Base-by-base conservation (phyloP, 2,888 invertebrate species). In the Amorpha juglandis region DNA sequence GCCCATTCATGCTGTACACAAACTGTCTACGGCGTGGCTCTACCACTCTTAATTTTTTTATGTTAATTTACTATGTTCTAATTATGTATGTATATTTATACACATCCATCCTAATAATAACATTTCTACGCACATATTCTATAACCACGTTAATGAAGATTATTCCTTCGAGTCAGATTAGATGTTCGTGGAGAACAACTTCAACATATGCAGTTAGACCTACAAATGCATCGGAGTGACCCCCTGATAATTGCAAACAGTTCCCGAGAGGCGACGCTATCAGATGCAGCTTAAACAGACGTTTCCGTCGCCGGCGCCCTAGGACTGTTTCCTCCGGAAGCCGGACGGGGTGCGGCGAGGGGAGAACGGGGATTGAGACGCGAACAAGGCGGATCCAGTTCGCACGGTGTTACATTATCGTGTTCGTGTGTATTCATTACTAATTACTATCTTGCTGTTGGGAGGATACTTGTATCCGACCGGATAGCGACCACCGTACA, bases 261-360 rank as follows among this genome's bases (percentile, higher is more conserved):
- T 78, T 77, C 74, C 76, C 76, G 67, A 73, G 74, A 70, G 70
- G 70, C 67, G 64, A 66, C 69, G 72, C 72, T 82, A 85, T 84
- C 83, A 77, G 80, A 78, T 75, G 72, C 80, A 78, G 80, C 81
- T 83, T 81, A 81, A 83, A 79, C 82, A 77, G 82, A 77, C 75
- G 81, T 75, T 86, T 88, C 87, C 86, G 78, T 71, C 78, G 86
- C 80, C 81, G 84, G 81, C 76, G 78, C 63, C 67, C 79, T 67
- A 35, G 72, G 70, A 71, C 52, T 45, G 55, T 58, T 58, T 48
- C 55, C 55, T 35, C 47, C 55, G 62, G 62, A 47, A 48, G 35
- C 58, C 55, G 68, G 73, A 64, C 58, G 63, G 68, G 64, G 68
- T 68, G 69, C 62, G 70, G 67, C 65, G 73, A 63, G 63, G 67